Evolutionary conservation across 2,888 invertebrate species (phyloP).

Genomic region (Drosophila paranaensis): DNA sequence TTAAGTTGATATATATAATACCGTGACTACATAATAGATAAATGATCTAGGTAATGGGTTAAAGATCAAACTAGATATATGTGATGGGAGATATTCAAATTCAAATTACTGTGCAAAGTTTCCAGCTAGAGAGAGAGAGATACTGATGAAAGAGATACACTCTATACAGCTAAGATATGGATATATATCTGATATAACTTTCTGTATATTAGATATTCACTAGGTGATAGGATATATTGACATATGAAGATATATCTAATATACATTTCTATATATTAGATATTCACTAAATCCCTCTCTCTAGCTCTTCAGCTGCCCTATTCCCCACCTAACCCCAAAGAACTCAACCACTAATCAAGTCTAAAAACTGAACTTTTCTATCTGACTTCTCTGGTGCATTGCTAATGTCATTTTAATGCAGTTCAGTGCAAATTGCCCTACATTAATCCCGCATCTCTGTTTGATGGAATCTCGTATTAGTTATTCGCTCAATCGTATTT

Average conservation of each 20-base stretch:
- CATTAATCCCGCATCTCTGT: neutral
- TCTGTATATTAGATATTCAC: no score
- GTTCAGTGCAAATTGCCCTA: neutral
- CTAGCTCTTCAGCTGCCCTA: neutral
- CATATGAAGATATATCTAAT: no score
- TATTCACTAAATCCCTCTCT: neutral
- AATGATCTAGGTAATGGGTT: neutral
- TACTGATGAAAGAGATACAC: neutral
- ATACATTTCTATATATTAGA: no score
- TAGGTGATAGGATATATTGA: no score
- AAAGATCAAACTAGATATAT: neutral
- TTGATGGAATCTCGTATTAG: constrained; percentile 18
- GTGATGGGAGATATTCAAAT: neutral
- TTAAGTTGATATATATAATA: neutral
- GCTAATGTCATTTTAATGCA: neutral
- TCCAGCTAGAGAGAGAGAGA: no score
- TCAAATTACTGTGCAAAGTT: neutral
- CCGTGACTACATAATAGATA: neutral
- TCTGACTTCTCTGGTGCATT: neutral
- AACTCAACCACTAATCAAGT: neutral
- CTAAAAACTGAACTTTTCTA: neutral
- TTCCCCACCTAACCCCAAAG: no score
- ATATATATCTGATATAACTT: no score
- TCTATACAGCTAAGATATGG: no score
- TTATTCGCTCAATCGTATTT: constrained; percentile 65